phyloP scores from a whole-genome alignment of 2,888 invertebrate genomes.

The Plagodis pulveraria region DNA sequence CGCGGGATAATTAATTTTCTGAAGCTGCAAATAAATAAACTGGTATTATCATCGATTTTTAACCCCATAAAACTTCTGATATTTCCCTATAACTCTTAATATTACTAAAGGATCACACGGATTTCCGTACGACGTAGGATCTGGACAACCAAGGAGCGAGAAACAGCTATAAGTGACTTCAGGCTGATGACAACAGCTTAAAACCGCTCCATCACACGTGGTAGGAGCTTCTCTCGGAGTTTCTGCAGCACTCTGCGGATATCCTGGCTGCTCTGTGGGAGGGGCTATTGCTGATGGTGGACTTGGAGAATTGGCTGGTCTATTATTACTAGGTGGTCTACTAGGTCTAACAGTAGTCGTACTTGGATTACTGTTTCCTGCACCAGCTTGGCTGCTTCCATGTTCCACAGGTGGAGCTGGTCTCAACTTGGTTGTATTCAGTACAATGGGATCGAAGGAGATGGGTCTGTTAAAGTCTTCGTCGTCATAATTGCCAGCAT shows the following conservation, averaged over 20 bases:
- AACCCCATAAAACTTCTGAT: constrained; percentile 58
- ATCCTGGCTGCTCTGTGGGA: constrained; percentile 5
- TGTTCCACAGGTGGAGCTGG: constrained; percentile 64
- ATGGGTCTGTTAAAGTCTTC: constrained; percentile 58
- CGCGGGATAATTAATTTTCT: neutral
- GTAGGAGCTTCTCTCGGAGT: constrained; percentile 42
- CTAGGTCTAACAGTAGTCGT: constrained; percentile 20
- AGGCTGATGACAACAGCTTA: constrained; percentile 65
- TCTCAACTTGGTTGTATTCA: constrained; percentile 44
- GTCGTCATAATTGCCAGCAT: constrained; percentile 40
- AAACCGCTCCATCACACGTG: constrained; percentile 63
- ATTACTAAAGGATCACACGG: constrained; percentile 62
- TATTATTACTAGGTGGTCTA: neutral
- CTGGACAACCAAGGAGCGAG: constrained; percentile 62
- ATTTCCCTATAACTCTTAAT: constrained; percentile 57
- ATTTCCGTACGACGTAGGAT: constrained; percentile 68
- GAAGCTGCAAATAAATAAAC: neutral
- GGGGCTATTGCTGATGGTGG: constrained; percentile 5
- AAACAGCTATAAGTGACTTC: constrained; percentile 64
- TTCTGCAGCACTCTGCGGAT: constrained; percentile 23
- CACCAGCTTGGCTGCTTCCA: constrained; percentile 53
- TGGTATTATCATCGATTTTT: constrained; percentile 41
- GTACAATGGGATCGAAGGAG: constrained; percentile 57
- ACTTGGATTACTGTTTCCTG: constrained; percentile 21
- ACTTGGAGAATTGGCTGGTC: neutral